phyloP scores from a whole-genome alignment of 2,113 vertebrate species.

The Silurus glanis region DNA sequence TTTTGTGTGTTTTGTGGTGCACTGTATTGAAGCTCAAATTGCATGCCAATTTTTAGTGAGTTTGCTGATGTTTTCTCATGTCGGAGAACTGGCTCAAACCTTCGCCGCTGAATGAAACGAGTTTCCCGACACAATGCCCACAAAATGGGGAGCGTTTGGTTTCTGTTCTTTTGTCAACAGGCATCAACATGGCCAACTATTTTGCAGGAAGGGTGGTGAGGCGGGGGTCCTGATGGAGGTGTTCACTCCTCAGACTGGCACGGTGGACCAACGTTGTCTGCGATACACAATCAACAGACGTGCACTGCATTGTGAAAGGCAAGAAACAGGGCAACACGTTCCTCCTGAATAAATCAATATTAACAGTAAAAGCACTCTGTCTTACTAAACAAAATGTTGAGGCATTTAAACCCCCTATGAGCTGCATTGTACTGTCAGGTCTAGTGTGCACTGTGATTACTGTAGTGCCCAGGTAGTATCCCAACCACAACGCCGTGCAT shows the following conservation, averaged over 20 bases:
- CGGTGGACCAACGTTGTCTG: slow-evolving; percentile 55
- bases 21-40: background rate
- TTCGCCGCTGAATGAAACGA: slow-evolving; percentile 62
- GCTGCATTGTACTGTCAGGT: background rate
- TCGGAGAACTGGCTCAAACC: slow-evolving; percentile 76
- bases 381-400: slow-evolving; percentile 1
- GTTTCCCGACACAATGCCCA: slow-evolving; percentile 68
- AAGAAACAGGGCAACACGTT: slow-evolving; percentile 68
- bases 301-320: slow-evolving; percentile 81
- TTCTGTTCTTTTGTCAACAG: slow-evolving; percentile 72
- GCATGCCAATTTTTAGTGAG: slow-evolving; percentile 36
- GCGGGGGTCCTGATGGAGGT: slow-evolving; percentile 81
- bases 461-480: slow-evolving; percentile 77
- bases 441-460: background rate
- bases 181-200: slow-evolving; percentile 95
- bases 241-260: slow-evolving; percentile 90
- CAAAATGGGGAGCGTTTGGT: slow-evolving; percentile 48
- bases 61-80: slow-evolving; percentile 44
- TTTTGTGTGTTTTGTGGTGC: slow-evolving; percentile 21
- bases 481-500: slow-evolving; percentile 85
- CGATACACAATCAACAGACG: slow-evolving; percentile 70
- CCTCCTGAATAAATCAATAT: background rate
- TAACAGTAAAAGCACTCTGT: background rate
- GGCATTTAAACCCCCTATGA: background rate
- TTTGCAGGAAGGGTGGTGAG: slow-evolving; percentile 69